phyloP scores from a whole-genome alignment of 1,140 invertebrate genomes.

The Oryctes rhinoceros region DNA sequence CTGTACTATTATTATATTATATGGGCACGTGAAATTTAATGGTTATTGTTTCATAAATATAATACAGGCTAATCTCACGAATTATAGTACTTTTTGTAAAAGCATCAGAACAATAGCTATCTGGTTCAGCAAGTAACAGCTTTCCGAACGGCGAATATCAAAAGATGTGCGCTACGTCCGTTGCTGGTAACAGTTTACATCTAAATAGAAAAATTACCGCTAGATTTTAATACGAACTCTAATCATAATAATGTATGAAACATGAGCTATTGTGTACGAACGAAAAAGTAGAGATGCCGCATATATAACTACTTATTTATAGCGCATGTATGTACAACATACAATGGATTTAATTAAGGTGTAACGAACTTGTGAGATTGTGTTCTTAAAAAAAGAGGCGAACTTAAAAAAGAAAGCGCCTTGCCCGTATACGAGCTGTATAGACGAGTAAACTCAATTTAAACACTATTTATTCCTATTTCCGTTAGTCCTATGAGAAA shows the following conservation, averaged over 20 bases:
- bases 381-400: background rate
- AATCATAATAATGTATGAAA: constrained; percentile 2
- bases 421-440: background rate
- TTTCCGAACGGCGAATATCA: background rate
- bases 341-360: constrained; percentile 13
- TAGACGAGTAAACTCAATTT: too few relatives aligned
- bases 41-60: background rate
- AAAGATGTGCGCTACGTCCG: background rate
- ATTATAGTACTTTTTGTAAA: background rate
- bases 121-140: background rate
- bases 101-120: background rate
- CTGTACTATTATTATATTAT: background rate
- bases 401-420: background rate
- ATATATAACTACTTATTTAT: background rate
- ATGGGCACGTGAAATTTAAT: background rate
- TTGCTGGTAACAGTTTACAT: background rate
- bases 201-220: constrained; percentile 17
- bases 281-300: background rate
- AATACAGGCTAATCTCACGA: background rate
- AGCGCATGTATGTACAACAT: background rate
- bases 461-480: too few relatives aligned
- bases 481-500: too few relatives aligned
- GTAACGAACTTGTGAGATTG: background rate
- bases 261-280: constrained; percentile 2
- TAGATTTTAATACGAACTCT: constrained; percentile 15